These are phyloP conservation scores for Zaprionus gabonicus DNA, from an alignment of 1,140 invertebrate genomes.

Conservation along the genomic window DNA sequence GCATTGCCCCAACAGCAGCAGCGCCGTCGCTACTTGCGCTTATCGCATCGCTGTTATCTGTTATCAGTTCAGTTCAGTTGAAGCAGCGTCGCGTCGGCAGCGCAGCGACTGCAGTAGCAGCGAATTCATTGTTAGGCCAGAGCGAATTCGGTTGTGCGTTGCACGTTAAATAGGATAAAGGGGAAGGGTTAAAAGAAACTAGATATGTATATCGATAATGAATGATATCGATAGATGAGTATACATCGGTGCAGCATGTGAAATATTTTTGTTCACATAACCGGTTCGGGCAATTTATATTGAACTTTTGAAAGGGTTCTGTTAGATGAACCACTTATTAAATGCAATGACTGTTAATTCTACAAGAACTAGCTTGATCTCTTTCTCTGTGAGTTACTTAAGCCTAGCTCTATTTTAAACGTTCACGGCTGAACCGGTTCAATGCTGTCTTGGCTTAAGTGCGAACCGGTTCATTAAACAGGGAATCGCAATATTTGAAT, in stretches of 20 bases:
- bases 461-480: not conserved
- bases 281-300: not conserved
- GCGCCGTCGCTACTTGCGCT: conserved; percentile 3
- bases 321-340: not conserved
- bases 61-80: conserved; percentile 23
- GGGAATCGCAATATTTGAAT: not conserved
- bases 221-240: not conserved
- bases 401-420: not conserved
- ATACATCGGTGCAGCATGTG: too few relatives aligned
- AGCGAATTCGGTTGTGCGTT: not conserved
- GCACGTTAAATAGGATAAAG: too few relatives aligned
- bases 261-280: not conserved
- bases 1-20: not conserved
- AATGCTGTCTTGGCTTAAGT: not conserved
- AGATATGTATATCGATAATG: not conserved
- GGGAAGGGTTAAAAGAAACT: not conserved
- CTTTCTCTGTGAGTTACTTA: too few relatives aligned
- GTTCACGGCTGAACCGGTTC: not conserved
- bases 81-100: not conserved
- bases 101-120: not conserved
- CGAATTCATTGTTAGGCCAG: not conserved
- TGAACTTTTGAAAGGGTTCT: too few relatives aligned
- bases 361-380: too few relatives aligned
- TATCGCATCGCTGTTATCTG: not conserved
- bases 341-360: not conserved